Evolutionary conservation across 2,888 invertebrate genomes (phyloP).

Genomic region (Disparrhopalites patrizii): DNA sequence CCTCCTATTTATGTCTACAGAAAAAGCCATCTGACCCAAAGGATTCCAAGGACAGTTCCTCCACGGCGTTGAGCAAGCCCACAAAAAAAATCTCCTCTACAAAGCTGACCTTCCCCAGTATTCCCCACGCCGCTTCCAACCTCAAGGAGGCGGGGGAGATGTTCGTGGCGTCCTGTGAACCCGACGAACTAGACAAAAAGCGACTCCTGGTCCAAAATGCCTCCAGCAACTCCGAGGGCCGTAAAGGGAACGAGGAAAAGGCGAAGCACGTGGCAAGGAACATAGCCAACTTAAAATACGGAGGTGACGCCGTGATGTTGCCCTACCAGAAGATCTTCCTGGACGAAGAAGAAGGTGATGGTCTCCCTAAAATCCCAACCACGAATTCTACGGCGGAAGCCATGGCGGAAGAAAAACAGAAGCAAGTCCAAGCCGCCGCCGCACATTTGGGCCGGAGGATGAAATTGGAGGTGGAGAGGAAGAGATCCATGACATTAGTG

Average conservation of each 20-base stretch:
- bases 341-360: constrained; percentile 17
- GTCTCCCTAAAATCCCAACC: too few relatives aligned
- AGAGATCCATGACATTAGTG: constrained; percentile 10
- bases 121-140: neutral
- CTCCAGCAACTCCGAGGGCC: neutral
- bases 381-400: too few relatives aligned
- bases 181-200: neutral
- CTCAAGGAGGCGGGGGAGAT: constrained; percentile 19
- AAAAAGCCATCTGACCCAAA: constrained; percentile 4
- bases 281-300: constrained; percentile 14
- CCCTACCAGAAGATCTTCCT: constrained; percentile 20
- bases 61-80: neutral
- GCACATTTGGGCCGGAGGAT: neutral
- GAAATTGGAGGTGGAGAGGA: constrained; percentile 11
- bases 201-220: neutral
- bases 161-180: neutral
- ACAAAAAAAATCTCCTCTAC: neutral
- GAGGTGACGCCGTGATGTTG: neutral
- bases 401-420: neutral
- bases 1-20: neutral
- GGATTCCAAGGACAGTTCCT: neutral
- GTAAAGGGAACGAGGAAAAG: constrained; percentile 1
- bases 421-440: neutral
- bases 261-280: constrained; percentile 7
- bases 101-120: neutral